Evolutionary conservation across 2,113 vertebrate species (phyloP).

Genomic region (Sorex fumeus): DNA sequence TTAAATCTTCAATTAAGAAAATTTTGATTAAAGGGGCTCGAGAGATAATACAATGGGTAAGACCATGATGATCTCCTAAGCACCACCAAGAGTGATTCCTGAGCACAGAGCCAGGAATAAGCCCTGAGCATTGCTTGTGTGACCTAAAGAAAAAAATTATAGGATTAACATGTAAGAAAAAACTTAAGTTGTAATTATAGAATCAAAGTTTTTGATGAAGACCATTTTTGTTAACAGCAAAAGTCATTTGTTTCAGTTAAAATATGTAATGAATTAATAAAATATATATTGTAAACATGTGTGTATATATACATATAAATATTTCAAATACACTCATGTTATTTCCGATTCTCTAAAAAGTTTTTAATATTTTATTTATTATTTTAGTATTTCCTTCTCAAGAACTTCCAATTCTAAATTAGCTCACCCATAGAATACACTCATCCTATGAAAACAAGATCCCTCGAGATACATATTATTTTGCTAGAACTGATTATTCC

Average conservation of each 20-base stretch:
- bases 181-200: not conserved
- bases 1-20: no score
- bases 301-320: not conserved
- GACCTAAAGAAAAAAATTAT: no score
- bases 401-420: constrained; percentile 36
- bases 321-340: not conserved
- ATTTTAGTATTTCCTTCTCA: not conserved
- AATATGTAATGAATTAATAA: no score
- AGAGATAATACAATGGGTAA: no score
- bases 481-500: not conserved
- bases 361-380: not conserved
- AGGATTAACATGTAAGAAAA: not conserved
- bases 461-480: not conserved
- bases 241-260: no score
- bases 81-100: no score
- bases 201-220: not conserved
- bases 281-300: no score
- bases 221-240: not conserved
- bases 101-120: no score
- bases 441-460: constrained; percentile 16
- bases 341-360: not conserved
- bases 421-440: not conserved
- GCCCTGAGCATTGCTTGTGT: no score
- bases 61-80: no score
- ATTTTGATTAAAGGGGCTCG: no score